Conservation (phyloP, 1,140 invertebrate genomes). For the Brachystomella parvula region DNA sequence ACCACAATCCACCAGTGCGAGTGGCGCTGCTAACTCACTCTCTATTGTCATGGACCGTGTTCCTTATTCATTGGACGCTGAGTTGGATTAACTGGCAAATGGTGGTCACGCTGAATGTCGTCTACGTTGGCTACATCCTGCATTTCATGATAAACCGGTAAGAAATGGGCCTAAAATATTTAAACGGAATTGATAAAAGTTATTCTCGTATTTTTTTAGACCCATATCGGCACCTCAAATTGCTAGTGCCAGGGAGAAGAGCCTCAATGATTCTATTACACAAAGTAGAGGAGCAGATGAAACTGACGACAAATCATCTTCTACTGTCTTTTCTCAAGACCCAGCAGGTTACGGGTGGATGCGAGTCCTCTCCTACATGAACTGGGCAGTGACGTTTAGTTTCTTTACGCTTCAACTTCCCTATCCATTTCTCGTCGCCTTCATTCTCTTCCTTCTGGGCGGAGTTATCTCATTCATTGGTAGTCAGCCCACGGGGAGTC, state of each 20-base stretch:
- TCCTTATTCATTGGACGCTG: constrained; percentile 9
- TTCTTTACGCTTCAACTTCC: constrained; percentile 21
- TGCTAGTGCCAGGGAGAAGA: no score
- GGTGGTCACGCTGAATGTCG: constrained; percentile 24
- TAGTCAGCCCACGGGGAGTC: not conserved
- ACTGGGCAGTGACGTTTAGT: constrained; percentile 15
- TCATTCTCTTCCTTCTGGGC: constrained; percentile 15
- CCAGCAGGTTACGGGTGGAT: not conserved
- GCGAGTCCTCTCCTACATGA: constrained; percentile 19
- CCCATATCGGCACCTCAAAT: no score
- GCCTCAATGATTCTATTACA: no score
- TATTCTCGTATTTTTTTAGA: no score
- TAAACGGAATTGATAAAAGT: no score
- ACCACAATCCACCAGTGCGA: constrained; percentile 36
- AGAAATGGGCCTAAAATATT: no score
- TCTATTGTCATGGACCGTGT: not conserved
- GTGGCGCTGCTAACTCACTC: constrained; percentile 19
- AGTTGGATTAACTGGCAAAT: constrained; percentile 27
- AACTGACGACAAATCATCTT: no score
- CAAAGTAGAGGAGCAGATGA: no score
- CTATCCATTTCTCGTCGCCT: constrained; percentile 15
- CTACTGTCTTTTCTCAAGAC: no score
- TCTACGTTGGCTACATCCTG: constrained; percentile 13
- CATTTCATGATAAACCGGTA: constrained; percentile 1
- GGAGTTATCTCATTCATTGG: constrained; percentile 17